Conservation (phyloP, 2,113 vertebrate genomes). For the Thalassarche chlororhynchos region DNA sequence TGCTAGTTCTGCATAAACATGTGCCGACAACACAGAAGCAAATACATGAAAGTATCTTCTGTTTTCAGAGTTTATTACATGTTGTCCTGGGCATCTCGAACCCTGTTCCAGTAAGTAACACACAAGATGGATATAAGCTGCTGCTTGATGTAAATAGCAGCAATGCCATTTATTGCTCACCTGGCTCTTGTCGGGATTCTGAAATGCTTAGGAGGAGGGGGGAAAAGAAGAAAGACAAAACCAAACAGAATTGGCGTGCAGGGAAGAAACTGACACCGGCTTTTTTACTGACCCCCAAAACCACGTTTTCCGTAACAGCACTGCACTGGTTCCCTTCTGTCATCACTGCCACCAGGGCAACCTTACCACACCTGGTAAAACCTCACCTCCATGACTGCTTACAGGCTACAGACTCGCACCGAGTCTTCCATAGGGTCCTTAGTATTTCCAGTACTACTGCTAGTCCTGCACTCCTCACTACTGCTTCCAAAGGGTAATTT, state of each 20-base stretch:
- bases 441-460: background rate
- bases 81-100: background rate
- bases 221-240: background rate
- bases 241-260: fast-evolving
- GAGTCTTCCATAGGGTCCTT: background rate
- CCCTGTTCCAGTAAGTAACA: background rate
- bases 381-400: background rate
- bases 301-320: fast-evolving
- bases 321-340: background rate
- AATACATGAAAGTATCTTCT: background rate
- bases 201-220: background rate
- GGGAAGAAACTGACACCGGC: background rate
- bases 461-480: background rate
- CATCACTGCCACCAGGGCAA: background rate
- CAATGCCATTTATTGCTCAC: background rate
- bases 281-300: background rate
- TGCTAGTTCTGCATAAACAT: background rate
- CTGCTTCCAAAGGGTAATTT: background rate
- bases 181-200: background rate
- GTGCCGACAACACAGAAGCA: background rate
- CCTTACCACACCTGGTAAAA: background rate
- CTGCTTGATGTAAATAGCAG: background rate
- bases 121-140: background rate
- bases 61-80: background rate
- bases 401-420: background rate